Base-by-base conservation (phyloP, 2,888 invertebrate genomes). In the Epirrhoe tristata region DNA sequence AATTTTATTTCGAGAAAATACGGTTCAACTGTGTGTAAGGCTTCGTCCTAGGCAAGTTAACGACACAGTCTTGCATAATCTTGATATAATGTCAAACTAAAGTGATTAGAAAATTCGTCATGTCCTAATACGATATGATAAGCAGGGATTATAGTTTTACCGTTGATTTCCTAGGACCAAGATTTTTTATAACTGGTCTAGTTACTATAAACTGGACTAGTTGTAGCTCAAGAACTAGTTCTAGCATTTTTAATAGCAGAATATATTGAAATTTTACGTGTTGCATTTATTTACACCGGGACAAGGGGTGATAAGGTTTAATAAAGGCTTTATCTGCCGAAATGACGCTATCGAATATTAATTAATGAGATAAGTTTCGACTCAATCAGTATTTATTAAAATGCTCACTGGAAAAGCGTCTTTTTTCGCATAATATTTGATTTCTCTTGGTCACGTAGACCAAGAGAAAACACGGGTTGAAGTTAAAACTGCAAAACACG, bases 241-340 rank as follows among this genome's bases (percentile, higher is more conserved):
- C 34, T 54, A 16, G 54, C 34, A 14, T 54, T 36, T 36, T 3
- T 12, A 24, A 12, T 54, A 32, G 7, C 34, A 54, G 14, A 36
- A 16, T 36, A 54, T 32, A 31, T 14, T 14, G 12, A 58, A 10
- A 31, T 60, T 57, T 52, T 31, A 59, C 52, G 52, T 60, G 36
- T 57, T 67, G 67, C 67, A 67, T 67, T 67, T 67, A 67, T 63
- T 67, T 63, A 60, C 63, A 63, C 48, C 53, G 51, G 14, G 55
- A 43, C 66, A 60, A 32, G 66, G 72, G 74, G 51, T 58, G 52
- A 55, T 67, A 31, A 58, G 36, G 24, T 52, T 56, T 60, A 51
- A 51, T 64, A 46, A 39, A 60, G n/a, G 46, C 34, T 57, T 48
- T 61, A 53, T 60, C 51, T 17, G 57, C 66, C 57, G 48, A 10